Conservation (phyloP, 2,888 invertebrate genomes). For the Tenodera sinensis region DNA sequence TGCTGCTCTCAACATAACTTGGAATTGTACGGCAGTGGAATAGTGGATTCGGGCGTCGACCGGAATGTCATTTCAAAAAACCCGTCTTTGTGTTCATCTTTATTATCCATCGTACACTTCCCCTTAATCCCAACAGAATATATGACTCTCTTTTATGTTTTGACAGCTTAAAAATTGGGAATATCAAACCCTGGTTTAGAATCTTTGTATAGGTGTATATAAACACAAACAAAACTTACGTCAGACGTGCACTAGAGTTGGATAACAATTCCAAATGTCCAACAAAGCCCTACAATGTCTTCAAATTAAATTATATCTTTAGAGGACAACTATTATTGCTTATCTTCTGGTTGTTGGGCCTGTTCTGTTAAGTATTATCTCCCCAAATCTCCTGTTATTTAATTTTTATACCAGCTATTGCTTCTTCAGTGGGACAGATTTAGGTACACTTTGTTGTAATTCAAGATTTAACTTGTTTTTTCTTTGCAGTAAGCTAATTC, state of each 20-base stretch:
- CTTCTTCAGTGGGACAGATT: not conserved
- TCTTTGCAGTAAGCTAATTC: too few relatives aligned
- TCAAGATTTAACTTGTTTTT: not conserved
- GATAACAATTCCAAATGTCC: not conserved
- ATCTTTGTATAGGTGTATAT: not conserved
- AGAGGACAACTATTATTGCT: not conserved
- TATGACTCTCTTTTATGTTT: not conserved
- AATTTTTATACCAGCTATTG: not conserved
- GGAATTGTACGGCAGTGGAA: not conserved
- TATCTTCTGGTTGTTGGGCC: not conserved
- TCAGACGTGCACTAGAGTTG: not conserved
- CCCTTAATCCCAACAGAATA: not conserved
- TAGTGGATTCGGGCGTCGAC: not conserved
- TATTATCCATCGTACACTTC: not conserved
- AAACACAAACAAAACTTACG: not conserved
- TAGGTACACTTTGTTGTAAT: not conserved
- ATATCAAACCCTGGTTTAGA: not conserved
- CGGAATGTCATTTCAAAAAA: not conserved
- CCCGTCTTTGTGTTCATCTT: not conserved
- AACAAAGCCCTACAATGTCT: not conserved
- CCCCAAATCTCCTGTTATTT: not conserved
- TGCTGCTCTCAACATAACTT: not conserved
- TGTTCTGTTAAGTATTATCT: not conserved
- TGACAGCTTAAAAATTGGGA: not conserved
- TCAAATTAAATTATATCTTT: not conserved